phyloP scores from a whole-genome alignment of 2,888 invertebrate genomes.

The Tolmerus cingulatus region DNA sequence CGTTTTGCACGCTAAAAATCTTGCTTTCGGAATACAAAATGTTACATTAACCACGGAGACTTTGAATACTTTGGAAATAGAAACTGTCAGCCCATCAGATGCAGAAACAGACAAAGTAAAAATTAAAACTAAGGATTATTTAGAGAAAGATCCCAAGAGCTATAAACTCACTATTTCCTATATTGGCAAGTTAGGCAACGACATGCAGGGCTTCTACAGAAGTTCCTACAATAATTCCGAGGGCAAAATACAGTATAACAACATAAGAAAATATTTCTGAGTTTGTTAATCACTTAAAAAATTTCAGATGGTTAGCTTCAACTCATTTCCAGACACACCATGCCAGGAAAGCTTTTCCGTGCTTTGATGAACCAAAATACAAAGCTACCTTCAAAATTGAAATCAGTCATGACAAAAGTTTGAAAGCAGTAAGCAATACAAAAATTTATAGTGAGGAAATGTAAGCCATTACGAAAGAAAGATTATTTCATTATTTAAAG shows the following conservation, averaged over 20 bases:
- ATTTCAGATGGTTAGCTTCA: slow-evolving; percentile 32
- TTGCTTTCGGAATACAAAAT: slow-evolving; percentile 51
- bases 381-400: slow-evolving; percentile 74
- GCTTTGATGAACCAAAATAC: slow-evolving; percentile 77
- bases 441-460: not conserved
- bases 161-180: slow-evolving; percentile 66
- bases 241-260: slow-evolving; percentile 51
- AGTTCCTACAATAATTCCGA: slow-evolving; percentile 60
- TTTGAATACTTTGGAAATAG: not conserved
- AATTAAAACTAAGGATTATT: slow-evolving; percentile 58
- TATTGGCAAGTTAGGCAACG: slow-evolving; percentile 65
- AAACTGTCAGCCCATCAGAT: slow-evolving; percentile 33
- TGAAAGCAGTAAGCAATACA: slow-evolving; percentile 54
- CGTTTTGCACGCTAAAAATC: slow-evolving; percentile 66
- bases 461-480: slow-evolving; percentile 52
- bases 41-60: not conserved
- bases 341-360: slow-evolving; percentile 76
- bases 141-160: slow-evolving; percentile 55
- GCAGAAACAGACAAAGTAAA: slow-evolving; percentile 62
- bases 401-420: slow-evolving; percentile 66
- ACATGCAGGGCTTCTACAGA: slow-evolving; percentile 66
- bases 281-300: not conserved
- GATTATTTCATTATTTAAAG: not conserved
- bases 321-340: slow-evolving; percentile 74
- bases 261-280: not conserved